Base-by-base conservation (phyloP, 2,797 vertebrate genomes). In the Falco peregrinus region DNA sequence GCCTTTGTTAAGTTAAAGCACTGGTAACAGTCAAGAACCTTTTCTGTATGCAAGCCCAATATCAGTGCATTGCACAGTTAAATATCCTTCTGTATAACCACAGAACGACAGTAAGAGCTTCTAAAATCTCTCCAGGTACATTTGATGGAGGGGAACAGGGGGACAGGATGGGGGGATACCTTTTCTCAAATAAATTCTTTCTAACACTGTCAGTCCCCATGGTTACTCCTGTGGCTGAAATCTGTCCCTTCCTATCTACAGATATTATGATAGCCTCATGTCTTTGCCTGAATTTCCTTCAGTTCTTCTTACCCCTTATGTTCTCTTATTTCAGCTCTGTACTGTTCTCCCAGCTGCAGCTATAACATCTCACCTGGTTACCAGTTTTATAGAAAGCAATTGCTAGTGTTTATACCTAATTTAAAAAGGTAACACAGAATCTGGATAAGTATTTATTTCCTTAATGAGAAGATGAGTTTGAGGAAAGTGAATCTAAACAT, bases 151-250 rank as follows among this genome's bases (percentile, higher is more conserved):
- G 43, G 43, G 43, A 16, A 43, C 11, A 13, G 20, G 6, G 16
- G 17, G 9, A 14, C 2, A 2, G 33, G 6, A 26, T 21, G 5
- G 28, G 3, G 16, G 4, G 5, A 6, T 69, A 22, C 2, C 3
- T 54, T 50, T 73, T 56, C n/a, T 29, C 9, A 28, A 54, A 63
- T 5, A 39, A 48, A 70, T 53, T 45, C n/a, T 57, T 76, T 61
- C 37, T 50, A 76, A 51, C 14, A 47, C 16, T 59, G 6, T 33
- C 26, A 47, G 31, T 64, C 16, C 28, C 13, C 9, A 8, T 18
- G 41, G 21, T 61, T 78, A 64, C 20, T 50, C 21, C 33, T 16
- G 31, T 26, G 33, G 21, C 28, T 75, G 28, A 57, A 84, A 78
- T 50, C 31, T 47, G 14, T 35, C 47, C 75, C n/a, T 39, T 61